phyloP scores from a whole-genome alignment of 2,888 invertebrate species.

The Hemicrepidius hirtus region DNA sequence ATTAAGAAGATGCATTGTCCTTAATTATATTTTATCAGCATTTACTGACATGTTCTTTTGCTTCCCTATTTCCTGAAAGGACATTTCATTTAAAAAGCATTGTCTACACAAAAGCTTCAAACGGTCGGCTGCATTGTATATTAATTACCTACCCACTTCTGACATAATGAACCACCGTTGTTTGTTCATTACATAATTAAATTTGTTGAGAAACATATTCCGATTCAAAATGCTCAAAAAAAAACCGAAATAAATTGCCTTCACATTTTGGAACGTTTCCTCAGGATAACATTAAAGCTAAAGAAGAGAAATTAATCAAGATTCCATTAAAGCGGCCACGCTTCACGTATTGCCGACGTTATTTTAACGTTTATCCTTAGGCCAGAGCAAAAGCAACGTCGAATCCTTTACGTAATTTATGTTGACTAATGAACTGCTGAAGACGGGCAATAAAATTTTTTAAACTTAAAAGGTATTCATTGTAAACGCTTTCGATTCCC shows the following conservation, averaged over 20 bases:
- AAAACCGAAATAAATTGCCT: constrained; percentile 15
- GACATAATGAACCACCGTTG: constrained; percentile 23
- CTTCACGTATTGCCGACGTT: constrained; percentile 17
- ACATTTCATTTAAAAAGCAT: background rate
- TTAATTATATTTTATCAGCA: too few relatives aligned
- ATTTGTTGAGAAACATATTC: constrained; percentile 1
- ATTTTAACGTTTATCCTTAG: constrained; percentile 16
- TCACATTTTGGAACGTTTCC: constrained; percentile 18
- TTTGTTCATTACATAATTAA: constrained; percentile 16
- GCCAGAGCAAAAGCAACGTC: too few relatives aligned
- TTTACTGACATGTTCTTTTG: too few relatives aligned
- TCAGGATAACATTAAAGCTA: constrained; percentile 19
- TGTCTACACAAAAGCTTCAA: background rate
- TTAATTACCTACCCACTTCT: constrained; percentile 3
- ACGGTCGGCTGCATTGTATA: background rate
- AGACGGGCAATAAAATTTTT: constrained; percentile 5
- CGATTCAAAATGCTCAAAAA: background rate
- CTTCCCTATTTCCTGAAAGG: too few relatives aligned
- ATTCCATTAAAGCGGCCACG: constrained; percentile 23
- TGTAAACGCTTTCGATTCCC: background rate
- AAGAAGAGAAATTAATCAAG: constrained; percentile 30
- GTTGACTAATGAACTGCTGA: constrained; percentile 29
- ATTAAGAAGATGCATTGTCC: too few relatives aligned
- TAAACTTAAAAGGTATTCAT: background rate
- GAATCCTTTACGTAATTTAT: constrained; percentile 24